These are phyloP conservation scores for Heterotilapia buettikoferi DNA, from an alignment of 2,113 vertebrate species.

Conservation along the genomic window DNA sequence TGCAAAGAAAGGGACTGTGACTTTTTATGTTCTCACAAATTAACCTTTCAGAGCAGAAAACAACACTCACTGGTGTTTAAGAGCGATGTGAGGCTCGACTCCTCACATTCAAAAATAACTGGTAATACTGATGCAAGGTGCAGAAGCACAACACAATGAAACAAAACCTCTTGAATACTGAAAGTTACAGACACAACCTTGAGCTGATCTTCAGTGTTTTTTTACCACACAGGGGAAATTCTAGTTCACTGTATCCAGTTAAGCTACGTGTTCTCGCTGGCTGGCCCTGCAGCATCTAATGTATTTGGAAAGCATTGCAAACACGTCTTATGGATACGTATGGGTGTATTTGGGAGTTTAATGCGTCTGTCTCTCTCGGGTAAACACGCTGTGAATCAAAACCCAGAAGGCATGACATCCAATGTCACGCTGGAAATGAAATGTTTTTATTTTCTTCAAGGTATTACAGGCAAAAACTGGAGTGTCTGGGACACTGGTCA, in stretches of 20 bases:
- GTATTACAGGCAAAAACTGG: neutral
- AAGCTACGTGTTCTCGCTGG: neutral
- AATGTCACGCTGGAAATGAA: neutral
- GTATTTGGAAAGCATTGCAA: neutral
- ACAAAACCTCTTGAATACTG: neutral
- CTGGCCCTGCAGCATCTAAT: neutral
- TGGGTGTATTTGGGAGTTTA: neutral
- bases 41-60: neutral
- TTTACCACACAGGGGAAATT: neutral
- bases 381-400: neutral
- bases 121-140: neutral
- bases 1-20: neutral
- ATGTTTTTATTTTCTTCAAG: neutral
- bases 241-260: neutral
- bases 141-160: neutral
- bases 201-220: neutral
- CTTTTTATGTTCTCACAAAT: neutral
- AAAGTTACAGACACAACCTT: slow-evolving; percentile 4
- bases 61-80: neutral
- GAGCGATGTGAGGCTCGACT: neutral
- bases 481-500: neutral
- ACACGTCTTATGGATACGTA: neutral
- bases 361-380: neutral
- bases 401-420: neutral
- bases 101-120: neutral